A percentile compares a stretch with the other conserved stretches of the same genome.
phyloP scores from a whole-genome alignment of 2,888 invertebrate genomes.

The Polylopha cassiicola region DNA sequence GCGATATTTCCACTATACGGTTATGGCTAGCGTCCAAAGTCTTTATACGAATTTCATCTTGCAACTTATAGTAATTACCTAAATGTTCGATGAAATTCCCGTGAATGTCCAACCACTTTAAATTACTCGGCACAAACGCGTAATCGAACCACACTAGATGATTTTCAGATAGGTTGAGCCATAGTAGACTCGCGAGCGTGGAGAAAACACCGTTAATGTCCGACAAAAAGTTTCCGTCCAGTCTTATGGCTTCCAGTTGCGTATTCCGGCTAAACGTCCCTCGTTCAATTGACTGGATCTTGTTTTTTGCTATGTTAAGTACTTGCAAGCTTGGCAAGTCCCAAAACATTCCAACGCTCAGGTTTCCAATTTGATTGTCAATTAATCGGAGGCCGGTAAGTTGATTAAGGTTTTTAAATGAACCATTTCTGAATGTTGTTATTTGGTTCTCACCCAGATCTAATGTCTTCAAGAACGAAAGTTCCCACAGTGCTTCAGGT shows the following conservation, averaged over 20 bases:
- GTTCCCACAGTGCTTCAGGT: constrained; percentile 88
- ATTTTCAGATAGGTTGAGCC: constrained; percentile 94
- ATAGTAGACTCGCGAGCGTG: constrained; percentile 87
- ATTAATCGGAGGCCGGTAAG: constrained; percentile 91
- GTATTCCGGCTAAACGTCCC: constrained; percentile 89
- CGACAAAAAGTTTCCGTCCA: constrained; percentile 91
- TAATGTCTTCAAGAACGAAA: constrained; percentile 89
- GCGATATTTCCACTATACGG: constrained; percentile 87
- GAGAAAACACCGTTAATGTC: constrained; percentile 94
- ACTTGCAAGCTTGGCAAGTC: constrained; percentile 90
- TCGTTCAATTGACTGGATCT: constrained; percentile 89
- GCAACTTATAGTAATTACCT: constrained; percentile 91
- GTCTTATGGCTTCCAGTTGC: constrained; percentile 89
- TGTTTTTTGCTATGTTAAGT: constrained; percentile 92
- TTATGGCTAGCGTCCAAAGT: constrained; percentile 94
- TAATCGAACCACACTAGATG: constrained; percentile 96
- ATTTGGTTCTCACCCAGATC: constrained; percentile 96
- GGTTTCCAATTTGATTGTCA: constrained; percentile 92
- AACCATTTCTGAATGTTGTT: constrained; percentile 87
- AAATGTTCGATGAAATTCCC: constrained; percentile 92
- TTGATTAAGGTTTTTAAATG: constrained; percentile 90
- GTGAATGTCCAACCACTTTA: constrained; percentile 94
- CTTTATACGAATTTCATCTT: constrained; percentile 87
- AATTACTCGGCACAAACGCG: constrained; percentile 91
- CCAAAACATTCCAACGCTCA: constrained; percentile 91